A percentile compares a stretch with the other conserved stretches of the same genome.
Conservation (phyloP, 2,113 vertebrate genomes). For the Calidris pugnax region DNA sequence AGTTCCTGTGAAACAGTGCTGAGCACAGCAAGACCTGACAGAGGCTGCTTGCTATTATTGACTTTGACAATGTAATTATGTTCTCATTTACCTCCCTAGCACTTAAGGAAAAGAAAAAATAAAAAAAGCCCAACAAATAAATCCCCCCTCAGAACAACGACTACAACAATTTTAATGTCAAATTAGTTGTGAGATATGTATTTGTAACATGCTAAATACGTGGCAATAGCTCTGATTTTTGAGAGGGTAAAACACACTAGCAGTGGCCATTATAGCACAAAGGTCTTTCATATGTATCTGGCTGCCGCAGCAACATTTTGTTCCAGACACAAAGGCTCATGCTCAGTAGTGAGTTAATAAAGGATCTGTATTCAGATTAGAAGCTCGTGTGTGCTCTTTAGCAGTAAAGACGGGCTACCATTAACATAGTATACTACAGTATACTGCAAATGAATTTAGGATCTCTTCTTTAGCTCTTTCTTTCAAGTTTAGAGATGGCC, state of each 20-base stretch:
- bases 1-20: constrained; percentile 73
- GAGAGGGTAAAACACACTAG: not conserved
- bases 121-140: not conserved
- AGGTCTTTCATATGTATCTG: not conserved
- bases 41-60: constrained; percentile 65
- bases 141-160: not conserved
- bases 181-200: not conserved
- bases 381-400: not conserved
- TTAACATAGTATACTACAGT: not conserved
- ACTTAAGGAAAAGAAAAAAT: constrained; percentile 38
- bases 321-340: not conserved
- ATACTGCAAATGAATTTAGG: not conserved
- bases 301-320: not conserved
- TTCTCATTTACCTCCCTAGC: constrained; percentile 70
- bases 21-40: constrained; percentile 73
- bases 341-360: not conserved
- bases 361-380: not conserved
- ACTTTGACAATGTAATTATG: constrained; percentile 75
- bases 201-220: not conserved
- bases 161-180: constrained; percentile 25
- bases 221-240: not conserved
- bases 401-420: not conserved
- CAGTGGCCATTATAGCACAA: not conserved
- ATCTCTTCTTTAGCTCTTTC: not conserved
- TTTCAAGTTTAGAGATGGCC: not conserved